Conservation (phyloP, 2,888 invertebrate species). For the Ormyrus nitidulus region DNA sequence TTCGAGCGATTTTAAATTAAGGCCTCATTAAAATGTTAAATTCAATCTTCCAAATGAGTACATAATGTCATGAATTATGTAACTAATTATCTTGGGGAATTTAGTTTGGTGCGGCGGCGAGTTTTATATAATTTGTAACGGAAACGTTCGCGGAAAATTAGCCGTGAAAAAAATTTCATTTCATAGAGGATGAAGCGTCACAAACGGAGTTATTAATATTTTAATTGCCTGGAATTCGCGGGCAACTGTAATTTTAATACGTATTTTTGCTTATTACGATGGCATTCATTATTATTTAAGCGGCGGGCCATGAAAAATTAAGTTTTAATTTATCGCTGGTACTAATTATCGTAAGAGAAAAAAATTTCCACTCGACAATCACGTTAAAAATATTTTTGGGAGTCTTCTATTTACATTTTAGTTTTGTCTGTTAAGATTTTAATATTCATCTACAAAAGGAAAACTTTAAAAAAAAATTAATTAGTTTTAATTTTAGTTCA, state of each 20-base stretch:
- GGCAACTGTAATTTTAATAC: not conserved
- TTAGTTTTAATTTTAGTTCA: no score
- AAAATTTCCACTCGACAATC: no score
- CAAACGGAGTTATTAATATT: conserved; percentile 20
- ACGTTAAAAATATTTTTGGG: no score
- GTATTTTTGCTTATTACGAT: not conserved
- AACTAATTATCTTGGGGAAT: conserved; percentile 3
- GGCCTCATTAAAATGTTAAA: not conserved
- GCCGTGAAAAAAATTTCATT: conserved; percentile 8
- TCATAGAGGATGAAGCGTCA: not conserved
- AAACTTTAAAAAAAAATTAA: no score
- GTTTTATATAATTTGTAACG: not conserved
- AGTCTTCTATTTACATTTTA: no score
- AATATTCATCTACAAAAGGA: no score
- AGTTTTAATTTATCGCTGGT: no score
- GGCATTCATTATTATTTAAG: not conserved
- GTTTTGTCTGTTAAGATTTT: no score
- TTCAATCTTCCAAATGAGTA: conserved; percentile 3
- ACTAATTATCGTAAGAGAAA: no score
- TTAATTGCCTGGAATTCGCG: not conserved
- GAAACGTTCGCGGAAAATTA: not conserved
- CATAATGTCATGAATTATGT: conserved; percentile 4
- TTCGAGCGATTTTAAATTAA: no score
- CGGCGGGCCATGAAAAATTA: no score
- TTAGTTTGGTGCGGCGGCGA: not conserved